Evolutionary conservation across 1,140 invertebrate species (phyloP).

Genomic region (Anadara kagoshimensis): DNA sequence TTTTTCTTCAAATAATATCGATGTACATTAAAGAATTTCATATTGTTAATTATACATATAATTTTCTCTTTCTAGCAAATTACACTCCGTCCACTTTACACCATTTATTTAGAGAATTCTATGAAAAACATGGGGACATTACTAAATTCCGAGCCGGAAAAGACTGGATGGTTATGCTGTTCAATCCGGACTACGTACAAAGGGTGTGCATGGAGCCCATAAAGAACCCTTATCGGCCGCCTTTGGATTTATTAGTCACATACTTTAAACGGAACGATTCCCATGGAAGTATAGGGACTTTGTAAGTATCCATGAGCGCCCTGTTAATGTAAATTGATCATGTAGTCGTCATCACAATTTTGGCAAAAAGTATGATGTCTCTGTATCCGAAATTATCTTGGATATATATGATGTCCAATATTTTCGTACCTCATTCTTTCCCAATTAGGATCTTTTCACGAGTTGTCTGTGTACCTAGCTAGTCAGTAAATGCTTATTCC

Average conservation of each 20-base stretch:
- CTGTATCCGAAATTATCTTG: too few relatives aligned
- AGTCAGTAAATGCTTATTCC: too few relatives aligned
- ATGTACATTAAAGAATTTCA: background rate
- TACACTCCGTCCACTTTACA: slow-evolving; percentile 5
- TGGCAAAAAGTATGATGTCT: too few relatives aligned
- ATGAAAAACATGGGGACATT: slow-evolving; percentile 6
- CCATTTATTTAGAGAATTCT: background rate
- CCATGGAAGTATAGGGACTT: background rate
- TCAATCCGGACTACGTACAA: slow-evolving; percentile 10
- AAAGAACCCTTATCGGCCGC: slow-evolving; percentile 3
- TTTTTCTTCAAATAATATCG: too few relatives aligned
- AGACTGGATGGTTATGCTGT: slow-evolving; percentile 5
- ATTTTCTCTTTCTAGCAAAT: background rate
- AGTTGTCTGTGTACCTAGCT: background rate
- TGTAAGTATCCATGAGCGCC: background rate
- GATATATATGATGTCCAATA: background rate
- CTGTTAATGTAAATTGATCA: background rate
- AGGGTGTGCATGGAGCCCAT: background rate
- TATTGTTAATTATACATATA: too few relatives aligned
- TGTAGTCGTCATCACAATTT: too few relatives aligned
- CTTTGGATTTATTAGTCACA: slow-evolving; percentile 8
- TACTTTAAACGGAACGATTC: slow-evolving; percentile 8
- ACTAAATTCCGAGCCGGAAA: slow-evolving; percentile 1
- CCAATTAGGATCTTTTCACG: background rate
- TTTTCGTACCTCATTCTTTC: background rate